Evolutionary conservation across 2,113 vertebrate species (phyloP).

Genomic region (Sander vitreus): DNA sequence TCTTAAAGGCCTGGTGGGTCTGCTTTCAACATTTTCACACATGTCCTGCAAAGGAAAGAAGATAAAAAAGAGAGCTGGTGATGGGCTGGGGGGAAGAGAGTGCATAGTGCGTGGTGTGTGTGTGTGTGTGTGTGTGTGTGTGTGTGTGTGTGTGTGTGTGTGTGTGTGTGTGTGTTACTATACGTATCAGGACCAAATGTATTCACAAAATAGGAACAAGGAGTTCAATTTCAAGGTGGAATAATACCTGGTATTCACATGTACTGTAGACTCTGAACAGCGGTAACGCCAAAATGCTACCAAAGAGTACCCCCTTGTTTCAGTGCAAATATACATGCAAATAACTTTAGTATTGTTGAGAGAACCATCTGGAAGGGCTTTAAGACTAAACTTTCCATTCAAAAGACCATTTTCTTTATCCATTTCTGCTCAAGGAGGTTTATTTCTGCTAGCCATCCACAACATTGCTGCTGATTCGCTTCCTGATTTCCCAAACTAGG

Average conservation of each 20-base stretch:
- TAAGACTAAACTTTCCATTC: too few species aligned
- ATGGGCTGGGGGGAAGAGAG: neutral
- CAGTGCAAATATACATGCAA: too few species aligned
- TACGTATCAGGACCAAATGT: slow-evolving; percentile 20
- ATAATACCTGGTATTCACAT: neutral
- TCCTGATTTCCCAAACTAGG: too few species aligned
- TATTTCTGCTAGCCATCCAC: too few species aligned
- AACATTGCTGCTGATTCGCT: too few species aligned
- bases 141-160: too few species aligned
- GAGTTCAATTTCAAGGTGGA: slow-evolving; percentile 9
- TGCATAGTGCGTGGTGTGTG: neutral
- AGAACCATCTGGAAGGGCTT: too few species aligned
- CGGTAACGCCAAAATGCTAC: neutral
- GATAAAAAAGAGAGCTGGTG: slow-evolving; percentile 31
- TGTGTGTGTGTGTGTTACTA: neutral
- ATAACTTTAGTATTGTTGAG: too few species aligned
- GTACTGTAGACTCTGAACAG: neutral
- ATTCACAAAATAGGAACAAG: slow-evolving; percentile 2
- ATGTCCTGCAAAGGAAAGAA: slow-evolving; percentile 67
- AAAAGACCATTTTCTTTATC: too few species aligned
- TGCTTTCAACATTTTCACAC: slow-evolving; percentile 79
- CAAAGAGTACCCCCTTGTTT: neutral
- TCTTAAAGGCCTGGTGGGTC: slow-evolving; percentile 68
- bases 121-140: too few species aligned
- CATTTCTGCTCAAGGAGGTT: too few species aligned